Conservation (phyloP, 2,888 invertebrate genomes). For the Cantharis rufa region DNA sequence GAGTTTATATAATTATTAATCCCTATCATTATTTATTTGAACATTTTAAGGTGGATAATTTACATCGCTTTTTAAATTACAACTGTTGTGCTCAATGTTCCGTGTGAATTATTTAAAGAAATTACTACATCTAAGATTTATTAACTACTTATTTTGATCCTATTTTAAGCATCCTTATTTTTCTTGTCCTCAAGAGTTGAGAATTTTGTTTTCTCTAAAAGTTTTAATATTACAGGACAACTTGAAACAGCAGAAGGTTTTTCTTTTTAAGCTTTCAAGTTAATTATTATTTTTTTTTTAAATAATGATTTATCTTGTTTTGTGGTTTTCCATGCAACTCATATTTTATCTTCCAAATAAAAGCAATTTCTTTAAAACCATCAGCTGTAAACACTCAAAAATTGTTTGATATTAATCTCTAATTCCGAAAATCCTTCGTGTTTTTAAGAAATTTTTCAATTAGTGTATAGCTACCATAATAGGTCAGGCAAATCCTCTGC, state of each 20-base stretch:
- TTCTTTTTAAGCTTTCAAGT: not conserved
- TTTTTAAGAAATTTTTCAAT: not conserved
- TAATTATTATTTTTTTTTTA: not conserved
- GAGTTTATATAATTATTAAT: not conserved
- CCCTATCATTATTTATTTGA: not conserved
- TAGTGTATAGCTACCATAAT: not conserved
- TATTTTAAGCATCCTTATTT: not conserved
- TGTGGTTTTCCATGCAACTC: not conserved
- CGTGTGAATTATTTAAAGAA: slow-evolving; percentile 12
- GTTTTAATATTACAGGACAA: not conserved
- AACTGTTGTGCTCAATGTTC: not conserved
- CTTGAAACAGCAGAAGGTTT: not conserved
- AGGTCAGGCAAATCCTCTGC: not conserved
- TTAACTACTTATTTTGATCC: slow-evolving; percentile 13
- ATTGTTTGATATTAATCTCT: not conserved
- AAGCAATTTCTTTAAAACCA: not conserved
- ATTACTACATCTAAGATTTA: slow-evolving; percentile 18
- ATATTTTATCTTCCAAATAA: not conserved
- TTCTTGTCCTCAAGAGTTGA: not conserved
- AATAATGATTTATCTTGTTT: not conserved
- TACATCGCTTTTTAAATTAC: slow-evolving; percentile 4
- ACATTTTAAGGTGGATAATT: slow-evolving; percentile 4
- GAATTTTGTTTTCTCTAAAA: not conserved
- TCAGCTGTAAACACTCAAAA: not conserved
- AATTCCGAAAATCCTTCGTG: not conserved